Evolutionary conservation across 2,888 invertebrate species (phyloP).

Genomic region (Trileptium ribeirensis): DNA sequence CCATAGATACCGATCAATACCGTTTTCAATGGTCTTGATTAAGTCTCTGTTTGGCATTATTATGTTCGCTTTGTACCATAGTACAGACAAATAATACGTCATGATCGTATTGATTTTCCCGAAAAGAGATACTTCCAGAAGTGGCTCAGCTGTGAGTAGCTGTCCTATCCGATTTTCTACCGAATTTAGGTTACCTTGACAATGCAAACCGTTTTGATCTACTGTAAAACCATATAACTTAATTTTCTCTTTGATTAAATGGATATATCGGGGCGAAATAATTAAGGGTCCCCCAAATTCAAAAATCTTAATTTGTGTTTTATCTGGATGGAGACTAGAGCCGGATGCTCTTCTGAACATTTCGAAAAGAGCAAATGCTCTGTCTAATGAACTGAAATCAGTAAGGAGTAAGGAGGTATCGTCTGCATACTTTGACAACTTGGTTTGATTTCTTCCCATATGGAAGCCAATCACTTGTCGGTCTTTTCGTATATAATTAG

Average conservation of each 20-base stretch:
- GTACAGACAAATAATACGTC: not conserved
- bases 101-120: not conserved
- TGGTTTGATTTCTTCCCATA: not conserved
- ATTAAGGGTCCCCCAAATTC: no score
- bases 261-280: not conserved
- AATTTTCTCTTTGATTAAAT: not conserved
- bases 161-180: not conserved
- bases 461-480: not conserved
- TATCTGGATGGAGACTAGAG: not conserved
- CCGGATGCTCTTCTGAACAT: not conserved
- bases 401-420: not conserved
- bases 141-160: not conserved
- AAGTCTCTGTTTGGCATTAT: not conserved
- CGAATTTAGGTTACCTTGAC: not conserved
- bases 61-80: not conserved
- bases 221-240: constrained; percentile 1
- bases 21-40: not conserved
- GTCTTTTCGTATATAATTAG: not conserved
- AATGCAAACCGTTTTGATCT: not conserved
- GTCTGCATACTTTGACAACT: constrained; percentile 8
- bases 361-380: not conserved
- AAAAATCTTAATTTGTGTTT: not conserved
- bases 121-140: not conserved
- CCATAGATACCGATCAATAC: constrained; percentile 6
- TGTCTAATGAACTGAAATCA: not conserved